These are phyloP conservation scores for Prionailurus viverrinus DNA, from an alignment of 2,113 vertebrate species.

Conservation along the genomic window DNA sequence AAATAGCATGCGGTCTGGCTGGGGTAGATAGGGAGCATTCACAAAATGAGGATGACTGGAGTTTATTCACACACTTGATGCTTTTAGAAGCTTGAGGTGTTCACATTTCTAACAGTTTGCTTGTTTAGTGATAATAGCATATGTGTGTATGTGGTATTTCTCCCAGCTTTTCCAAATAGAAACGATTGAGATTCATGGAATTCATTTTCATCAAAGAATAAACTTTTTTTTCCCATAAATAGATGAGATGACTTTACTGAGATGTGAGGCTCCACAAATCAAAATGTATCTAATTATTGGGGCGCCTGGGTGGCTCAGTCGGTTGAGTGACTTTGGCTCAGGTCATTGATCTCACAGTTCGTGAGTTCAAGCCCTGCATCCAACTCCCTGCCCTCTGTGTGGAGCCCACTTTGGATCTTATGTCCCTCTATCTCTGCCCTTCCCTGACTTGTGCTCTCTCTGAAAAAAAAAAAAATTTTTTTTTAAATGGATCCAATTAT, in stretches of 20 bases:
- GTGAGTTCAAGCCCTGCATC: too few species aligned
- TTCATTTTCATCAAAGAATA: background rate
- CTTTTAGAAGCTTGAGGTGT: background rate
- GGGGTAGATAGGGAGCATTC: background rate
- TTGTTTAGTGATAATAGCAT: background rate
- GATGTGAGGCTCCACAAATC: background rate
- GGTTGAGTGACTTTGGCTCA: too few species aligned
- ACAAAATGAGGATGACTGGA: background rate
- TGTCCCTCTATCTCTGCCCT: too few species aligned
- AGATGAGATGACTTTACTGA: slow-evolving; percentile 6
- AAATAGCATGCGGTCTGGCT: background rate
- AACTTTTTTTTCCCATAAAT: background rate
- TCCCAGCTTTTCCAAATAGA: slow-evolving; percentile 12
- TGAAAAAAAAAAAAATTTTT: too few species aligned
- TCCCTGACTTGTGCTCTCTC: too few species aligned
- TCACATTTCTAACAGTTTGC: background rate
- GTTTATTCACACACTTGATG: background rate
- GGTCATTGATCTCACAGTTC: too few species aligned
- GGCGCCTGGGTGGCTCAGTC: too few species aligned
- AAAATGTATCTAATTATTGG: background rate
- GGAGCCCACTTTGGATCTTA: too few species aligned
- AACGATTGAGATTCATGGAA: slow-evolving; percentile 20
- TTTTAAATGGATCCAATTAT: background rate
- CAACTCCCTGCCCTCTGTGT: too few species aligned
- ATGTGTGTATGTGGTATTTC: background rate